Evolutionary conservation across 2,888 invertebrate genomes (phyloP).

Genomic region (Andricus quercusramuli): DNA sequence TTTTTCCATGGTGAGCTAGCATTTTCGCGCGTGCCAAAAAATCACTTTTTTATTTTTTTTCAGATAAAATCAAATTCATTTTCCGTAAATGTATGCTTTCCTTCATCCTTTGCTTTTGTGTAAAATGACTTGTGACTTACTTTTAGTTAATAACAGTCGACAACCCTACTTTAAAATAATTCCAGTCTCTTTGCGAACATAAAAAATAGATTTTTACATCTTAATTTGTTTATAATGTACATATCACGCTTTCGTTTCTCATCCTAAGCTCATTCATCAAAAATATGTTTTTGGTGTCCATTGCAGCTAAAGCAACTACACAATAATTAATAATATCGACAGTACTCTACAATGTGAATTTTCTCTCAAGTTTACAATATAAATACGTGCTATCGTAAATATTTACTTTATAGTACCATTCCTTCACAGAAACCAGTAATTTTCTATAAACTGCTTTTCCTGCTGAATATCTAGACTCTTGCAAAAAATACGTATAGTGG

Average conservation of each 20-base stretch:
- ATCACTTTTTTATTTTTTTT: not conserved
- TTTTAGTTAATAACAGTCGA: constrained; percentile 52
- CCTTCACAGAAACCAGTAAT: not conserved
- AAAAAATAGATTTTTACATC: constrained; percentile 71
- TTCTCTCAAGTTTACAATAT: constrained; percentile 19
- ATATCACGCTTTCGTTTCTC: constrained; percentile 68
- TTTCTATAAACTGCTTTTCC: not conserved
- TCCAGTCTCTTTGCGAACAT: constrained; percentile 68
- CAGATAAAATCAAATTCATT: not conserved
- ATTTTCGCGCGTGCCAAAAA: not conserved
- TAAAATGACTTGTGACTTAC: constrained; percentile 54
- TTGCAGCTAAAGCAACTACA: constrained; percentile 22
- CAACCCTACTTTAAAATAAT: constrained; percentile 57
- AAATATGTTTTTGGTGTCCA: constrained; percentile 60
- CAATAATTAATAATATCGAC: constrained; percentile 23
- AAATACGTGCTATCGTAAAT: constrained; percentile 2
- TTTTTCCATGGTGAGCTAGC: not conserved
- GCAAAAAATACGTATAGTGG: not conserved
- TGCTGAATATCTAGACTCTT: not conserved
- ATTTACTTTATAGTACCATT: not conserved
- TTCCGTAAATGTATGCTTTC: not conserved
- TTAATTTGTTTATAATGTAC: constrained; percentile 64
- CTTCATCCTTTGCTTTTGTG: no score
- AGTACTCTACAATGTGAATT: not conserved
- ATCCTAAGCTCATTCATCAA: constrained; percentile 57